phyloP scores from a whole-genome alignment of 2,113 vertebrate genomes.

The Python bivittatus region DNA sequence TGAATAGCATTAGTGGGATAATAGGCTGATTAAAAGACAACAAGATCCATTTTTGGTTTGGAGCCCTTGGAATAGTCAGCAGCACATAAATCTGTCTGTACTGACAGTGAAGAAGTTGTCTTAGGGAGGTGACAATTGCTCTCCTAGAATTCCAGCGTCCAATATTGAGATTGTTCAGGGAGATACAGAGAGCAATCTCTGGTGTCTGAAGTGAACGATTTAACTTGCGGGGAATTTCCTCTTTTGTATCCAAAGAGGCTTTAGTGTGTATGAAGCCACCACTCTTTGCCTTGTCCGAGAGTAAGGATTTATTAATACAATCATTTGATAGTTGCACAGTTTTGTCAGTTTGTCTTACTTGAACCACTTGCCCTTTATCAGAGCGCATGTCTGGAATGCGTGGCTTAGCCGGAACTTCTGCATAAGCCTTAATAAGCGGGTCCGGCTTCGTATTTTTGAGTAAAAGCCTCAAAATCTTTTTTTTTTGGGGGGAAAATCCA shows the following conservation, averaged over 20 bases:
- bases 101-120: not conserved
- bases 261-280: not conserved
- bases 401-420: not conserved
- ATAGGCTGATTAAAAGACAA: not conserved
- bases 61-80: not conserved
- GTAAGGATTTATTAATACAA: not conserved
- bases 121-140: not conserved
- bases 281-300: not conserved
- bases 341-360: not conserved
- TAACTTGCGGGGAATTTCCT: not conserved
- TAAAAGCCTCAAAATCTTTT: too few relatives aligned
- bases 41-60: not conserved
- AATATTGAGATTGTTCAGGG: not conserved
- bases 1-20: not conserved
- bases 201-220: not conserved
- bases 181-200: not conserved
- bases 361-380: not conserved
- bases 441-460: too few relatives aligned
- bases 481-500: too few relatives aligned
- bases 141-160: not conserved
- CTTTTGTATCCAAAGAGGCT: not conserved
- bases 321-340: not conserved
- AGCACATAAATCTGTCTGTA: not conserved
- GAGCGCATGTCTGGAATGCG: not conserved
- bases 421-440: too few relatives aligned